Evolutionary conservation across 2,888 invertebrate genomes (phyloP).

Genomic region (Drosophila aldrichi): DNA sequence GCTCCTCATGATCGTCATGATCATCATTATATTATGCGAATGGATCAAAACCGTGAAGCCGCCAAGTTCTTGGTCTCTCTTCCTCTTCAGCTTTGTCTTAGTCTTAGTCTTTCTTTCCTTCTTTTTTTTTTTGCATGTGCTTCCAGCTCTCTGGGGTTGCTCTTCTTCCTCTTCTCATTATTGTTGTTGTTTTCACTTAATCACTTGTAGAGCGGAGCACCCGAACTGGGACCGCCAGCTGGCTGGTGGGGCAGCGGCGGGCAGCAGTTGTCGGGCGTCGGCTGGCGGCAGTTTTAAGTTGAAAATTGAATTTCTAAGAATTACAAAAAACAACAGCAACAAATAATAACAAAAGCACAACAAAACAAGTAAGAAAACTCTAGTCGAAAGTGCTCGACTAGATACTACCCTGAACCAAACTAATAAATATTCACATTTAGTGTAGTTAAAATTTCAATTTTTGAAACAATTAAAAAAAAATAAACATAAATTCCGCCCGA

Average conservation of each 20-base stretch:
- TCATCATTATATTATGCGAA: conserved; percentile 72
- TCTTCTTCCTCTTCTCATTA: conserved; percentile 15
- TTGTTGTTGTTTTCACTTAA: conserved; percentile 73
- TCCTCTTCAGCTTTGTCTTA: not conserved
- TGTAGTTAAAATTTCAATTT: too few relatives aligned
- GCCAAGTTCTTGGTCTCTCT: conserved; percentile 38
- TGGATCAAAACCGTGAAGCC: conserved; percentile 77
- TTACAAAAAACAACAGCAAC: conserved; percentile 55
- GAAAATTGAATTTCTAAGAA: conserved; percentile 82
- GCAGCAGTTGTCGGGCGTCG: conserved; percentile 34
- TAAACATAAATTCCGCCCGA: too few relatives aligned
- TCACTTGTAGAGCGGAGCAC: conserved; percentile 68
- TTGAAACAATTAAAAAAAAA: too few relatives aligned
- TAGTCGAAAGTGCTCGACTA: too few relatives aligned
- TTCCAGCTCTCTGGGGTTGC: conserved; percentile 38
- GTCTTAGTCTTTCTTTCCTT: not conserved
- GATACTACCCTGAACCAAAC: too few relatives aligned
- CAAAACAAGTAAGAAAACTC: too few relatives aligned
- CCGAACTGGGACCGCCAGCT: conserved; percentile 20
- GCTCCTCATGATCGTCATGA: conserved; percentile 75
- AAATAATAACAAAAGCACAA: conserved; percentile 19
- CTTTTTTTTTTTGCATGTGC: conserved; percentile 62
- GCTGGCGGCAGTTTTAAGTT: conserved; percentile 68
- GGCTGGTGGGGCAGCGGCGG: not conserved
- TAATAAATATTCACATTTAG: too few relatives aligned